These are phyloP conservation scores for Lampris incognitus DNA, from an alignment of 2,113 vertebrate genomes.

Conservation along the genomic window DNA sequence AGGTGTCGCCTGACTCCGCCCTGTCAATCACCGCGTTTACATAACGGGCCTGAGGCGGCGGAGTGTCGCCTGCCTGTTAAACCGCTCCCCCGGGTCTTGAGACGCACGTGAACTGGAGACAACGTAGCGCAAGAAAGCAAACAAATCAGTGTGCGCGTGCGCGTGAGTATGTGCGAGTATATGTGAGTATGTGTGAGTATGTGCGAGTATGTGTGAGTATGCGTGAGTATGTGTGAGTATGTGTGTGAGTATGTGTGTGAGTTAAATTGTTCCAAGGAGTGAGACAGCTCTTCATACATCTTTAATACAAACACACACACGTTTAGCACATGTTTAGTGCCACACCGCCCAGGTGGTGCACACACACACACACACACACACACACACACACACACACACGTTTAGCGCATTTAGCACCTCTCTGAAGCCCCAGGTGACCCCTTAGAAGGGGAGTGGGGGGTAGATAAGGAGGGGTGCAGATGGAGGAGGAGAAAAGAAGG, in stretches of 20 bases:
- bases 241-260: conserved; percentile 9
- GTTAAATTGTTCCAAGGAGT: conserved; percentile 41
- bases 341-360: conserved; percentile 42
- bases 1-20: too few species aligned
- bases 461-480: conserved; percentile 32
- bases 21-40: too few species aligned
- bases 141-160: too few species aligned
- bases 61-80: too few species aligned
- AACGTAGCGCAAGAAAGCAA: too few species aligned
- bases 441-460: conserved; percentile 46
- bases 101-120: too few species aligned
- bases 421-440: conserved; percentile 31
- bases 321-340: conserved; percentile 55
- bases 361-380: conserved; percentile 21
- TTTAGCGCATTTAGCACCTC: conserved; percentile 43
- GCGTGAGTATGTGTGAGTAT: conserved; percentile 14
- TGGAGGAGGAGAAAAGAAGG: conserved; percentile 29
- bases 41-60: too few species aligned
- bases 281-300: conserved; percentile 44
- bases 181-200: conserved; percentile 26
- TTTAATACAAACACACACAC: conserved; percentile 50
- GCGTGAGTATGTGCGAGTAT: conserved; percentile 7
- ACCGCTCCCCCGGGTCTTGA: too few species aligned
- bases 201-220: conserved; percentile 20
- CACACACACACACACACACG: conserved; percentile 21